Conservation (phyloP, 1,140 invertebrate genomes). For the Pachyrhynchus sulphureomaculatus region DNA sequence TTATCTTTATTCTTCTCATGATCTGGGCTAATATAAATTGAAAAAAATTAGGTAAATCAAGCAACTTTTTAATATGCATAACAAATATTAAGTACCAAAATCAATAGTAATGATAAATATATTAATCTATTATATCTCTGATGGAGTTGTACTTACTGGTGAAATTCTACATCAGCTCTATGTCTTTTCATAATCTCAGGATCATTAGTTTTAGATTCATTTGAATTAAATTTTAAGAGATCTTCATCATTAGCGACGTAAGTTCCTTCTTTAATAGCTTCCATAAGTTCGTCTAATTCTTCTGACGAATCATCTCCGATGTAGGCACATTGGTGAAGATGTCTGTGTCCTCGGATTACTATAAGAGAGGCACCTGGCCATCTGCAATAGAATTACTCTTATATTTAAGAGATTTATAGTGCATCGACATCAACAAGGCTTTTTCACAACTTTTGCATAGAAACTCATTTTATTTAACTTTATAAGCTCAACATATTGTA, state of each 20-base stretch:
- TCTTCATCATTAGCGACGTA: constrained; percentile 34
- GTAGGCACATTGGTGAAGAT: constrained; percentile 76
- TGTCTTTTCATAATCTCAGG: constrained; percentile 55
- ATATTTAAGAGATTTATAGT: no score
- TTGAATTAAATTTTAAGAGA: constrained; percentile 12
- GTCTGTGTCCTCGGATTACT: constrained; percentile 72
- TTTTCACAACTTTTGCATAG: no score
- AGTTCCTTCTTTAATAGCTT: constrained; percentile 50
- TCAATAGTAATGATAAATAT: no score
- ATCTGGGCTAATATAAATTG: constrained; percentile 16
- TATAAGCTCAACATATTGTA: no score
- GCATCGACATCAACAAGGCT: no score
- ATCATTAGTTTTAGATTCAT: constrained; percentile 49
- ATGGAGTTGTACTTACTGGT: no score
- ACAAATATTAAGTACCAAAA: no score
- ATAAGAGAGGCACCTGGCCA: constrained; percentile 74
- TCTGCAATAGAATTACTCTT: constrained; percentile 58
- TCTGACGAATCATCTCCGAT: constrained; percentile 77
- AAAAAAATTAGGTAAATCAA: constrained; percentile 16
- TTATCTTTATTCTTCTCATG: constrained; percentile 39
- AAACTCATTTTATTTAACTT: no score
- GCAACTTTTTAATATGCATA: not conserved
- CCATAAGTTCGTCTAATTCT: constrained; percentile 65
- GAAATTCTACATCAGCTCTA: constrained; percentile 51
- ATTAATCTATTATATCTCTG: no score